phyloP scores from a whole-genome alignment of 2,113 vertebrate species.

The Mugil cephalus region DNA sequence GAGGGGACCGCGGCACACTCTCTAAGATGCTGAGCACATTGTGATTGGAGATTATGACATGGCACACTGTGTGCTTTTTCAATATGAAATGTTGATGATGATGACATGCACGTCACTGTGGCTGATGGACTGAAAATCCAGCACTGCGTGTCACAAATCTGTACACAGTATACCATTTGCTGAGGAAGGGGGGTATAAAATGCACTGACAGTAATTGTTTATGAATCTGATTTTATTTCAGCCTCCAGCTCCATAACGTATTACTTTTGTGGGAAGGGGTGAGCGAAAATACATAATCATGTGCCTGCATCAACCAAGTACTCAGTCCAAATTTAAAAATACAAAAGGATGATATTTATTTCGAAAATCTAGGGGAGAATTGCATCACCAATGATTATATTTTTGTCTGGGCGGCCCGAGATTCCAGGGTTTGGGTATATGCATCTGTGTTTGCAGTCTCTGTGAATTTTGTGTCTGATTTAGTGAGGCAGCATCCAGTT shows the following conservation, averaged over 20 bases:
- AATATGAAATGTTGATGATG: slow-evolving; percentile 2
- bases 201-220: slow-evolving; percentile 13
- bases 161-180: not conserved
- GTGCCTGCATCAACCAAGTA: not conserved
- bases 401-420: not conserved
- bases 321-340: not conserved
- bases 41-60: slow-evolving; percentile 28
- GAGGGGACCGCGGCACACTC: slow-evolving; percentile 11
- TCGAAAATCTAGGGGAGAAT: not conserved
- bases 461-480: slow-evolving; percentile 8
- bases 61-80: slow-evolving; percentile 41
- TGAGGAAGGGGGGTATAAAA: not conserved
- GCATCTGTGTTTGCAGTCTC: not conserved
- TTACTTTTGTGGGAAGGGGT: not conserved
- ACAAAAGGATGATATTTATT: not conserved
- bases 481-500: not conserved
- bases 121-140: not conserved
- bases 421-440: not conserved
- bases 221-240: slow-evolving; percentile 20
- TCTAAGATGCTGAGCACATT: slow-evolving; percentile 11
- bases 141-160: not conserved
- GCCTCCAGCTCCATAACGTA: not conserved
- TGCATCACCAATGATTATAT: not conserved
- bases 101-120: slow-evolving; percentile 9
- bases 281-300: not conserved